Base-by-base conservation (phyloP, 2,797 vertebrate genomes). In the Spizella passerina region DNA sequence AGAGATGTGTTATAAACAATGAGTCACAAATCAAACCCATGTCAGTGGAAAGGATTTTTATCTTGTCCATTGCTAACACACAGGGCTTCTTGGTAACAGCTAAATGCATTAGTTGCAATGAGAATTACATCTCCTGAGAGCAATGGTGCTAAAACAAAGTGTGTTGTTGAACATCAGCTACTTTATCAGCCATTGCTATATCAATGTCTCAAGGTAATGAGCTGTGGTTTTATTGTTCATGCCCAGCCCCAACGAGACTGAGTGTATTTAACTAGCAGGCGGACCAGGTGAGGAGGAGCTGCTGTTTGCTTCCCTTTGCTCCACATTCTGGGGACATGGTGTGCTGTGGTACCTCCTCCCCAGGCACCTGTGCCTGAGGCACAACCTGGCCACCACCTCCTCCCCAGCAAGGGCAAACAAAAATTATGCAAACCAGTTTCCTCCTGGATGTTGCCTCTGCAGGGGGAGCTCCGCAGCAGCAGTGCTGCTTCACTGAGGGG, bases 251-350 rank as follows among this genome's bases (percentile, higher is more conserved):
- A 32, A 4, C 14, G 43, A 14, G 61, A 38, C 53, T 22, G 27
- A 10, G 27, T 70, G 50, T 97, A 64, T 97, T 97, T 97, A 94
- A 90, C 83, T 96, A 96, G 88, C 68, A 96, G 97, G 97, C 2
- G 55, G 90, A 75, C 59, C 93, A 41, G 57, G 9, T 53, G 41
- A 90, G 56, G 59, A 85, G 63, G 61, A 65, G 43, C 46, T 80
- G 81, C 47, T 85, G 49, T 82, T 94, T 91, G 79, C 90, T 95
- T 94, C 92, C 77, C 57, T 91, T 94, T 92, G 75, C 83, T 82
- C 32, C 29, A 13, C 26, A 1, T 63, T 32, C 10, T 12, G 57
- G 53, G 72, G 75, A 92, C 56, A 47, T 1, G 8, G 14, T 0
- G 2, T 39, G 7, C 64, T 59, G n/a, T 1, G 4, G 26, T 70